phyloP scores from a whole-genome alignment of 2,888 invertebrate genomes.

The Drosophila nr. medialis region DNA sequence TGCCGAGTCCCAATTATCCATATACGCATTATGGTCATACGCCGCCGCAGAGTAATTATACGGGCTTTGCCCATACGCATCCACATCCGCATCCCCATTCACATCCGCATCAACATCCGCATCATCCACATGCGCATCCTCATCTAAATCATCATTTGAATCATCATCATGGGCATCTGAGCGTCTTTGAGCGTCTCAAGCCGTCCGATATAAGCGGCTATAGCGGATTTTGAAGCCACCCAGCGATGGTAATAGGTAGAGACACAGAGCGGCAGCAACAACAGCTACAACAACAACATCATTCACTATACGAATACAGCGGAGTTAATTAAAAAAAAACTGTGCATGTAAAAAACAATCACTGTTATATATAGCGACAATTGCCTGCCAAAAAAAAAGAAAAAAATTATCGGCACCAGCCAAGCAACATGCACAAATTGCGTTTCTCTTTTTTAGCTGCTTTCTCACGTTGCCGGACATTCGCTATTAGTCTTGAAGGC shows the following conservation, averaged over 20 bases:
- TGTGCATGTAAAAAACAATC: not conserved
- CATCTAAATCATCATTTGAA: slow-evolving; percentile 63
- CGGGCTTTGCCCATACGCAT: slow-evolving; percentile 50
- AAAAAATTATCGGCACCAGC: not conserved
- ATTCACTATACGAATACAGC: slow-evolving; percentile 14
- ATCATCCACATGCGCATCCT: slow-evolving; percentile 14
- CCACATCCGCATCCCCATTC: slow-evolving; percentile 37
- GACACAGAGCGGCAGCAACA: slow-evolving; percentile 3
- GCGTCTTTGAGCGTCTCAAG: slow-evolving; percentile 85
- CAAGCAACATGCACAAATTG: not conserved
- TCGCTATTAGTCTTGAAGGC: not conserved
- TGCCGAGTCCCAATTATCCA: slow-evolving; percentile 90
- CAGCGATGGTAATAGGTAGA: not conserved
- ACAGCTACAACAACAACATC: not conserved
- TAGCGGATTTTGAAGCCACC: slow-evolving; percentile 85
- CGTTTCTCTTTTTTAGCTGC: too few species aligned
- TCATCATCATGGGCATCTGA: slow-evolving; percentile 78
- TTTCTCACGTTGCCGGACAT: not conserved
- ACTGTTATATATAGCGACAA: not conserved
- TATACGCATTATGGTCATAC: slow-evolving; percentile 84
- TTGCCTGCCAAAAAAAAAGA: not conserved
- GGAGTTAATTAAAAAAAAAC: slow-evolving; percentile 3
- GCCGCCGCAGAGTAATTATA: slow-evolving; percentile 66
- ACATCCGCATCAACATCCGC: not conserved
- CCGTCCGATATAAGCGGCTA: slow-evolving; percentile 86